Evolutionary conservation across 2,797 vertebrate species (phyloP).

Genomic region (Knipowitschia caucasica): DNA sequence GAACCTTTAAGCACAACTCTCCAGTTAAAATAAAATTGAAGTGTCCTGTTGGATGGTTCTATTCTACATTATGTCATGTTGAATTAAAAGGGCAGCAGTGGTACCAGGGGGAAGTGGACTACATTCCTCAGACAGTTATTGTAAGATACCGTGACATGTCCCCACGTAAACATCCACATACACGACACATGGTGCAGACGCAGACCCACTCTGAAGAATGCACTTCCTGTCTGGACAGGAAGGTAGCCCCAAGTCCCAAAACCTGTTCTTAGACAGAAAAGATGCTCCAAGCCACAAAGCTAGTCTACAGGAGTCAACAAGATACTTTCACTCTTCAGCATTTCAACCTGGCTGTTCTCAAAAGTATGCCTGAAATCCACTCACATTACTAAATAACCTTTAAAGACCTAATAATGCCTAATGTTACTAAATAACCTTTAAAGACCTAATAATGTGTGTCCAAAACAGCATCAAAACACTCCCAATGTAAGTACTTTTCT

Average conservation of each 20-base stretch:
- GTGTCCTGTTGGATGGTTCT: too few relatives aligned
- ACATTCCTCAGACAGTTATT: constrained; percentile 65
- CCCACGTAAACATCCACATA: constrained; percentile 40
- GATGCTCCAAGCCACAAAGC: constrained; percentile 3
- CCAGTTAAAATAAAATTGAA: too few relatives aligned
- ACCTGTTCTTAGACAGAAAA: constrained; percentile 11
- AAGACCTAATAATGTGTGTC: too few relatives aligned
- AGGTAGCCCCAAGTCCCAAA: constrained; percentile 39
- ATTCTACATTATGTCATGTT: constrained; percentile 1
- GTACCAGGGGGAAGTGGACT: constrained; percentile 34
- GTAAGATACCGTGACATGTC: constrained; percentile 53
- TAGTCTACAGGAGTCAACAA: background rate
- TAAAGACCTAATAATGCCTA: too few relatives aligned
- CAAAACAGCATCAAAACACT: too few relatives aligned
- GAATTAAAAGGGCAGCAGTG: constrained; percentile 15
- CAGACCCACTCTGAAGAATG: constrained; percentile 58
- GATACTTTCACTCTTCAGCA: background rate
- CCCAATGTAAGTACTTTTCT: too few relatives aligned
- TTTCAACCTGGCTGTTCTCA: background rate
- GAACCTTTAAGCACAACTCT: too few relatives aligned
- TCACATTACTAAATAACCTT: too few relatives aligned
- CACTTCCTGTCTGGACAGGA: constrained; percentile 74
- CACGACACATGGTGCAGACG: constrained; percentile 48
- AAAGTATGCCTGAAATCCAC: too few relatives aligned
- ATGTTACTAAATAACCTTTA: too few relatives aligned